Conservation (phyloP, 2,888 invertebrate species). For the Yponomeuta evonymella region DNA sequence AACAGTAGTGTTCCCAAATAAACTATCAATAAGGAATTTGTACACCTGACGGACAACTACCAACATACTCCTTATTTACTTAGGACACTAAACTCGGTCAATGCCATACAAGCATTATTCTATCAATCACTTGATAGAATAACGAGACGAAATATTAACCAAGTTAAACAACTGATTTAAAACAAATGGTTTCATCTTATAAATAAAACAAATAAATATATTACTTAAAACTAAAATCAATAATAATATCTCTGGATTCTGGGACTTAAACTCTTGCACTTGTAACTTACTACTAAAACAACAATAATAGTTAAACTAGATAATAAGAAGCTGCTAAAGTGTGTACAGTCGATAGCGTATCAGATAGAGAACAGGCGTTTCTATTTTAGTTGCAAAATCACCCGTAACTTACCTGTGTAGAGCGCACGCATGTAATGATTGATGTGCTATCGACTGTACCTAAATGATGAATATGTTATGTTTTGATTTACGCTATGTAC, state of each 20-base stretch:
- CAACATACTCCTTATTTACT: neutral
- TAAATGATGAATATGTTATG: too few relatives aligned
- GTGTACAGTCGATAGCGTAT: too few relatives aligned
- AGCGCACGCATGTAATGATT: too few relatives aligned
- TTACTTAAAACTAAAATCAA: slow-evolving; percentile 44
- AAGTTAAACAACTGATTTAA: slow-evolving; percentile 1
- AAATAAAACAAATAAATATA: slow-evolving; percentile 56
- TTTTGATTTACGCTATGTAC: neutral
- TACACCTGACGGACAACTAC: slow-evolving; percentile 3
- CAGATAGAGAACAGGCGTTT: too few relatives aligned
- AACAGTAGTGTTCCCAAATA: neutral
- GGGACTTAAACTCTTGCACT: slow-evolving; percentile 58
- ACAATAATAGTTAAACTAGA: slow-evolving; percentile 47
- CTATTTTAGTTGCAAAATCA: too few relatives aligned
- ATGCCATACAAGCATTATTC: neutral
- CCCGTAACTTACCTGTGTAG: too few relatives aligned
- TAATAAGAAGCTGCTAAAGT: slow-evolving; percentile 28
- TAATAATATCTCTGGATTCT: slow-evolving; percentile 70
- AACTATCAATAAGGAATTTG: neutral
- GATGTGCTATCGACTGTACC: too few relatives aligned
- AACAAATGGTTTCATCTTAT: slow-evolving; percentile 2
- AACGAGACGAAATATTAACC: neutral
- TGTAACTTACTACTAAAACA: slow-evolving; percentile 60
- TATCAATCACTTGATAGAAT: neutral
- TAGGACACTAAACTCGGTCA: neutral